These are phyloP conservation scores for Ommatoiulus sabulosus DNA, from an alignment of 2,888 invertebrate genomes.

Conservation along the genomic window DNA sequence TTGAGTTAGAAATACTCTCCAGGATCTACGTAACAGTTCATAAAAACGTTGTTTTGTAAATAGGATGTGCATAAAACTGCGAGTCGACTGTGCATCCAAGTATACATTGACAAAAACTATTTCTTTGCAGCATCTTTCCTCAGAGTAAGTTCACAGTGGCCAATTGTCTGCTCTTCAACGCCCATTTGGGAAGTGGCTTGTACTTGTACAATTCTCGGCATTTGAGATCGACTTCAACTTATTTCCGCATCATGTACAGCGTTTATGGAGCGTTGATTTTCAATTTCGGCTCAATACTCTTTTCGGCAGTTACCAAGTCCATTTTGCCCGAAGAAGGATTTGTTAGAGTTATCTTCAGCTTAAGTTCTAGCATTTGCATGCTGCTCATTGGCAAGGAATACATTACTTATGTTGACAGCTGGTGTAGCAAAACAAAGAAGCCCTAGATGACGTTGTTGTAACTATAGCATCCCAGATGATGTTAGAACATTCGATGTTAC, in stretches of 20 bases:
- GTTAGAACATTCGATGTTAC: neutral
- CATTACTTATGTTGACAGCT: conserved; percentile 64
- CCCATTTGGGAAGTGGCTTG: conserved; percentile 70
- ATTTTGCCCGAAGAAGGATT: conserved; percentile 65
- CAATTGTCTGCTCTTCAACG: conserved; percentile 69
- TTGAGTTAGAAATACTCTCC: too few species aligned
- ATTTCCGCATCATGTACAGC: conserved; percentile 66
- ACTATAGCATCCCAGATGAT: neutral
- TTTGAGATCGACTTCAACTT: conserved; percentile 62
- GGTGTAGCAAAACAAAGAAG: conserved; percentile 47
- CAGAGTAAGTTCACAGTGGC: conserved; percentile 58
- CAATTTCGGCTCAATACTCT: conserved; percentile 70
- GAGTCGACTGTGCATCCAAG: too few species aligned
- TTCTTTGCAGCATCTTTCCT: conserved; percentile 54
- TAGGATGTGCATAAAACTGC: too few species aligned
- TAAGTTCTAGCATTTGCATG: conserved; percentile 65
- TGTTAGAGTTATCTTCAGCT: conserved; percentile 66
- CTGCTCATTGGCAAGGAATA: conserved; percentile 66
- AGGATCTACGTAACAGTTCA: too few species aligned
- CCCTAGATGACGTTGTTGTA: neutral
- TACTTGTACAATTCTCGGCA: conserved; percentile 67
- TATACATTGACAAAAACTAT: neutral
- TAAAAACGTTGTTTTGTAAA: too few species aligned
- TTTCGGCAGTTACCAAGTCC: conserved; percentile 68
- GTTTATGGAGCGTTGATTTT: conserved; percentile 69